Evolutionary conservation across 2,113 vertebrate species (phyloP).

Genomic region (Chamaea fasciata): DNA sequence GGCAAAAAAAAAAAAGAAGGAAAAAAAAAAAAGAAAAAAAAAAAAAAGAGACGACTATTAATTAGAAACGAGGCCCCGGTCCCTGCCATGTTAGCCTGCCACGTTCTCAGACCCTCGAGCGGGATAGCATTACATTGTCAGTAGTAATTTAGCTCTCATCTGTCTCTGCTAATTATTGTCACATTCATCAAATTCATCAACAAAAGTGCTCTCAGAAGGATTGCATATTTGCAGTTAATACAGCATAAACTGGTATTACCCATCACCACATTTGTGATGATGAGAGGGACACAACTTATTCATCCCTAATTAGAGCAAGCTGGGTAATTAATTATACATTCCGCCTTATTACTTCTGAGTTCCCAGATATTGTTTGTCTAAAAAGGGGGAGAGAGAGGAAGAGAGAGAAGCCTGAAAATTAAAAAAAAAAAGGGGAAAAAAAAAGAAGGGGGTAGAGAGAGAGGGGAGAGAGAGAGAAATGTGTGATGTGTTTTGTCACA

Average conservation of each 20-base stretch:
- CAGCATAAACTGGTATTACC: slow-evolving; percentile 98
- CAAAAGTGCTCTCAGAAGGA: slow-evolving; percentile 97
- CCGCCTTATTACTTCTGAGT: slow-evolving; percentile 98
- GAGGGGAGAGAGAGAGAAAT: slow-evolving; percentile 59
- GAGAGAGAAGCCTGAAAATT: slow-evolving; percentile 68
- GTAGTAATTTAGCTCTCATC: slow-evolving; percentile 99
- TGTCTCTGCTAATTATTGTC: slow-evolving; percentile 99
- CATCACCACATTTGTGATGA: slow-evolving; percentile 93
- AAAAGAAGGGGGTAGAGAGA: slow-evolving; percentile 61
- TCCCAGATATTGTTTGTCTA: slow-evolving; percentile 94
- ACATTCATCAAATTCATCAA: slow-evolving; percentile 99
- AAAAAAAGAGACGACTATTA: slow-evolving; percentile 74
- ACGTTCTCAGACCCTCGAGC: slow-evolving; percentile 90
- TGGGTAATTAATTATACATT: slow-evolving; percentile 99
- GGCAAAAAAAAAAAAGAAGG: slow-evolving; percentile 68
- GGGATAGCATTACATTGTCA: slow-evolving; percentile 98
- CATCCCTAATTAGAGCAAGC: slow-evolving; percentile 99
- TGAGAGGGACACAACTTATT: slow-evolving; percentile 98
- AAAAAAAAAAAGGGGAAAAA: slow-evolving; percentile 51
- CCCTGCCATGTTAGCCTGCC: slow-evolving; percentile 86
- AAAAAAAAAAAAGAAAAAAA: neutral
- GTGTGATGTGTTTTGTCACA: slow-evolving; percentile 99
- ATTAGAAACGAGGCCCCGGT: slow-evolving; percentile 87
- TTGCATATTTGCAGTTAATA: slow-evolving; percentile 99
- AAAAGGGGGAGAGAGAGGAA: slow-evolving; percentile 81